Percentiles rank a stretch among this genome's conserved stretches.
Conservation (phyloP, 2,888 invertebrate species). For the Hyles lineata region DNA sequence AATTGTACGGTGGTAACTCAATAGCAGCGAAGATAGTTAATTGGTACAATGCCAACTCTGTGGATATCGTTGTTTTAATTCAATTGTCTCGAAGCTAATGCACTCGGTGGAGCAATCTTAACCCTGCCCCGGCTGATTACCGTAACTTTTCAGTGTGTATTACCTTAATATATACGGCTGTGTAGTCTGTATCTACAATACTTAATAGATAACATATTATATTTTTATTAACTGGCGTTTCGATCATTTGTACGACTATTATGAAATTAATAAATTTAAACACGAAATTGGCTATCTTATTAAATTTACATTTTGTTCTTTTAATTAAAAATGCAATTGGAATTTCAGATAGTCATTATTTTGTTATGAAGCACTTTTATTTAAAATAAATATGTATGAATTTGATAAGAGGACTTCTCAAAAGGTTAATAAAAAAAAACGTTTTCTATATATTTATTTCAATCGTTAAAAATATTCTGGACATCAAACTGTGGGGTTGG, state of each 20-base stretch:
- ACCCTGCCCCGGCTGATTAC: conserved; percentile 56
- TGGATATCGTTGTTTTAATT: conserved; percentile 74
- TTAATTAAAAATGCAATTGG: no score
- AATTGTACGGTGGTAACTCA: conserved; percentile 67
- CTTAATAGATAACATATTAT: conserved; percentile 8
- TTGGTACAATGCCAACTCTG: conserved; percentile 76
- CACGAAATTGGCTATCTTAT: no score
- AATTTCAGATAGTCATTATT: no score
- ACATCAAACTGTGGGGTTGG: no score
- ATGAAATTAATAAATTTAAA: no score
- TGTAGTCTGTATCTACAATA: not conserved
- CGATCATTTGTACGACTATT: not conserved
- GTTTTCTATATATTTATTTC: no score
- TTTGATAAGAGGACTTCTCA: no score
- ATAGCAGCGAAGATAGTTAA: conserved; percentile 65
- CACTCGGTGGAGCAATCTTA: conserved; percentile 59
- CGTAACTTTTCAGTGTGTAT: conserved; percentile 52
- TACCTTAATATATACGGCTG: conserved; percentile 15
- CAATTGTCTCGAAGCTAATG: conserved; percentile 70
- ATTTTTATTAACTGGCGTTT: not conserved
- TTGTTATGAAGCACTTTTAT: no score
- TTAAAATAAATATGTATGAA: no score
- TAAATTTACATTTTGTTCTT: no score
- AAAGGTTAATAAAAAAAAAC: no score
- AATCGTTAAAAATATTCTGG: no score